Conservation (phyloP, 2,797 vertebrate genomes). For the Sebastes goodei region DNA sequence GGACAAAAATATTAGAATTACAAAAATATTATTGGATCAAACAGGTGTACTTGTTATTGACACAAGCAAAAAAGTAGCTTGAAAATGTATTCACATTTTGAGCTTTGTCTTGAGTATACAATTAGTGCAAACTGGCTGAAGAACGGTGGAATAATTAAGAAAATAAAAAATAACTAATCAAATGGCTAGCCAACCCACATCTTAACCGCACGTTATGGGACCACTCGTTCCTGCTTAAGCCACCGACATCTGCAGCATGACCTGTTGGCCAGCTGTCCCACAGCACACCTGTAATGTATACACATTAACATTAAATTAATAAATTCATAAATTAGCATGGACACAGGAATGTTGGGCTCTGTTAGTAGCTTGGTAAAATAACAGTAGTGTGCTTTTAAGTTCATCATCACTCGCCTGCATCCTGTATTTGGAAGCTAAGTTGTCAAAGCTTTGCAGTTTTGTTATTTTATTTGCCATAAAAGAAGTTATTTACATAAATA, state of each 20-base stretch:
- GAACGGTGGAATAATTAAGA: background rate
- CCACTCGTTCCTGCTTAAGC: background rate
- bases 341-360: too few relatives aligned
- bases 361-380: background rate
- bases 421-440: background rate
- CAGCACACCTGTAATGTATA: too few relatives aligned
- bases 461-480: background rate
- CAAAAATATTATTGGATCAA: background rate
- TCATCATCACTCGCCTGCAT: background rate
- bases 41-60: background rate
- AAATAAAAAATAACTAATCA: background rate
- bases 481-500: background rate
- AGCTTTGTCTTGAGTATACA: background rate
- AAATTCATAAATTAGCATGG: too few relatives aligned
- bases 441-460: too few relatives aligned
- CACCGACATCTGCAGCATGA: too few relatives aligned
- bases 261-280: too few relatives aligned
- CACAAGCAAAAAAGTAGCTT: background rate
- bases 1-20: background rate
- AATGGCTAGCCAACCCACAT: background rate
- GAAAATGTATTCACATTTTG: background rate
- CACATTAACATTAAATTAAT: too few relatives aligned
- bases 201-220: background rate
- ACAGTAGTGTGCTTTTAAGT: background rate
- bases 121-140: background rate